Evolutionary conservation across 2,888 invertebrate species (phyloP), one percentile per base, ranked within the genome.

Genomic region (Lingula anatina): DNA sequence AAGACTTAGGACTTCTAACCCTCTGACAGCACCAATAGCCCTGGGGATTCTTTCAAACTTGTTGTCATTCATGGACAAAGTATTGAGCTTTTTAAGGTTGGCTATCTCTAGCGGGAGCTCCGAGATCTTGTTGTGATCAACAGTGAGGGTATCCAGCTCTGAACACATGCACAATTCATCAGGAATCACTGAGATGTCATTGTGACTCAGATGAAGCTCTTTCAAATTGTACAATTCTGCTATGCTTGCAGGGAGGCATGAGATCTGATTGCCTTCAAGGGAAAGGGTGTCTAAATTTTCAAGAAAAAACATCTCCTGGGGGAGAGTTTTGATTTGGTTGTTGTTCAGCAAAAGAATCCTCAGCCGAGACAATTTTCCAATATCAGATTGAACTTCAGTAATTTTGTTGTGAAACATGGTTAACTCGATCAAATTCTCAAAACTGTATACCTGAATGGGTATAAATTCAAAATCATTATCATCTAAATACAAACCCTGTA

Each of bases 401-500:
- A 73, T 55, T 5, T 54, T 51, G 51, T 73, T 73, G 43, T 68
- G 67, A 24, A 66, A 70, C 50, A 73, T 36, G 4, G 63, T 63
- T n/a, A 73, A 54, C 40, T 71, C 70, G 23, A 61, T 56, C 23
- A 73, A 53, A 18, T 53, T 57, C 26, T 63, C 60, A 49, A 72
- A 49, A 62, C 65, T 63, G 52, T 64, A 69, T 3, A 71, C 54
- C 56, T 73, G 70, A 21, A 70, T 59, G 15, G 73, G 72, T 20
- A 73, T 62, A 35, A 70, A 69, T 39, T 70, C 68, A 51, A 72
- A 70, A 44, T 69, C 65, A 46, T 72, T 72, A 50, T 72, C 68
- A 46, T 68, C 68, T 20, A 71, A 50, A 5, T 65, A 49, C 5
- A 73, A 60, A 28, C 71, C 63, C 39, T 66, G 59, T 5, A 73